A percentile compares a stretch with the other conserved stretches of the same genome.
Evolutionary conservation across 23 tunicate genomes (phyloP).

Genomic region (Oikopleura albicans): DNA sequence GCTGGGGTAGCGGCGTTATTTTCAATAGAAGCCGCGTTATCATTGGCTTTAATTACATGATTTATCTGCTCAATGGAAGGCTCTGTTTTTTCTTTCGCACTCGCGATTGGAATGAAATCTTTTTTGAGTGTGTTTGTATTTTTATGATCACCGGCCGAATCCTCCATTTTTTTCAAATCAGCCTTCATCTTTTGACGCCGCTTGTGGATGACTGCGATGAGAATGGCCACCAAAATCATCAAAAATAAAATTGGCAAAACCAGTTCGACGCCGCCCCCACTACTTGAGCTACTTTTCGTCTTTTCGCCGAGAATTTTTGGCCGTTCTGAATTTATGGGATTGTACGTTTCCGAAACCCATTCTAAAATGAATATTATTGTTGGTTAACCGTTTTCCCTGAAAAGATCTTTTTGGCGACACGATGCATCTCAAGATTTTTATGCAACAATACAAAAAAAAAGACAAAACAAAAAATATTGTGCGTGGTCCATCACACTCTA

Average conservation of each 20-base stretch:
- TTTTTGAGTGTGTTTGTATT: not conserved
- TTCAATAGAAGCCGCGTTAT: not conserved
- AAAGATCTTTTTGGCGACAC: too few species aligned
- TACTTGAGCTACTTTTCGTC: not conserved
- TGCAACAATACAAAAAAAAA: too few species aligned
- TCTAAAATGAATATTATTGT: not conserved
- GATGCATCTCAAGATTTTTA: too few species aligned
- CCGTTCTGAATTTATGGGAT: not conserved
- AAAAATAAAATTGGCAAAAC: not conserved
- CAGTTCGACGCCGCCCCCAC: not conserved
- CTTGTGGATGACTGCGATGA: not conserved
- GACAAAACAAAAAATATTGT: too few species aligned
- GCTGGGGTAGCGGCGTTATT: not conserved
- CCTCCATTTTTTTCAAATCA: not conserved
- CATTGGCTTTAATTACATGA: not conserved
- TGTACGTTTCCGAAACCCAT: not conserved
- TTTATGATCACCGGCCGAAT: not conserved
- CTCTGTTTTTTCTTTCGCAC: not conserved
- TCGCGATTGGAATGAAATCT: not conserved
- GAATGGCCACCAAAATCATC: not conserved
- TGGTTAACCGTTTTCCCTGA: too few species aligned
- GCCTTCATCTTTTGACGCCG: conserved; percentile 16
- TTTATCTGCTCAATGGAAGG: not conserved
- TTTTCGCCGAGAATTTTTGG: too few species aligned
- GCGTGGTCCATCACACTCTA: too few species aligned